A percentile compares a stretch with the other conserved stretches of the same genome.
phyloP scores from a whole-genome alignment of 2,797 vertebrate species.

The Sebastes jordani region DNA sequence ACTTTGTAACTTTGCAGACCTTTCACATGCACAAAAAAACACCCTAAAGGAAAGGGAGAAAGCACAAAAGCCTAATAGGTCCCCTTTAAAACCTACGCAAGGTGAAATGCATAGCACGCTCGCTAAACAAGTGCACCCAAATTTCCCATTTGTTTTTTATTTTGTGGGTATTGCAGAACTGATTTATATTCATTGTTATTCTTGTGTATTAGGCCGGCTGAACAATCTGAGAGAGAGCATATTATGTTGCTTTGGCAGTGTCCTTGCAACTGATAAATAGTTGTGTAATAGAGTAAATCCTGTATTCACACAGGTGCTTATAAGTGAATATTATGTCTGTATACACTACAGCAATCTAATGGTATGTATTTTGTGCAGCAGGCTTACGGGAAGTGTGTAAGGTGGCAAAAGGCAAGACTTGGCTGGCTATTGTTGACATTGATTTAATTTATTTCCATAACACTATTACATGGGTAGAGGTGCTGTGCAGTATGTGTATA shows the following conservation, averaged over 20 bases:
- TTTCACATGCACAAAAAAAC: too few relatives aligned
- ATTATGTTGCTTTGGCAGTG: slow-evolving; percentile 21
- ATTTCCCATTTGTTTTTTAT: slow-evolving; percentile 14
- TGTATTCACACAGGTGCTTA: slow-evolving; percentile 15
- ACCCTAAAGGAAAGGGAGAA: too few relatives aligned
- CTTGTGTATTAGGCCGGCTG: neutral
- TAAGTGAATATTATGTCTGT: neutral
- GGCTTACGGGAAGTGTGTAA: neutral
- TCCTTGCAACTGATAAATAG: slow-evolving; percentile 22
- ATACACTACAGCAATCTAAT: slow-evolving; percentile 16
- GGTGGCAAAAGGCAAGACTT: slow-evolving; percentile 3
- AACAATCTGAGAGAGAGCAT: neutral
- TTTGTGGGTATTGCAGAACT: neutral
- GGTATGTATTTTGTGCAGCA: slow-evolving; percentile 8
- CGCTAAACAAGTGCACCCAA: neutral
- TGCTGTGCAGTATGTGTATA: neutral
- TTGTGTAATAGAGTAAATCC: slow-evolving; percentile 9
- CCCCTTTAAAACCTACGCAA: slow-evolving; percentile 1
- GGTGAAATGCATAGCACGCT: slow-evolving; percentile 5
- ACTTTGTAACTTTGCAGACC: too few relatives aligned
- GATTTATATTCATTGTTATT: neutral
- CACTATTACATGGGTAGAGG: neutral
- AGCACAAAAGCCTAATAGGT: too few relatives aligned
- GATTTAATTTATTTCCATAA: slow-evolving; percentile 20
- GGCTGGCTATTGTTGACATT: slow-evolving; percentile 7